phyloP scores from a whole-genome alignment of 2,113 vertebrate genomes.

The Nerophis ophidion region DNA sequence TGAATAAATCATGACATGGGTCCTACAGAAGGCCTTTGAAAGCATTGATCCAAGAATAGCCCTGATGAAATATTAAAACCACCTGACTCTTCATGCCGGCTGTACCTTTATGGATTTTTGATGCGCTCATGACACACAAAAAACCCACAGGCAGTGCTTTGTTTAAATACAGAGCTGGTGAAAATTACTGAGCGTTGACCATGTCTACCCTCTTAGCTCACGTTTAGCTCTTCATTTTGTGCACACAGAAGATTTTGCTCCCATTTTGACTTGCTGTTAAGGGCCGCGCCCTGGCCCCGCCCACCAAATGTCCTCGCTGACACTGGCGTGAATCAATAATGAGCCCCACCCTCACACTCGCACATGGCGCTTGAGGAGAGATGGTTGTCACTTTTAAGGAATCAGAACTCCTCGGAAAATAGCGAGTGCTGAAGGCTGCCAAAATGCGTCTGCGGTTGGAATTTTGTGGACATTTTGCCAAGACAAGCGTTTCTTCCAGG shows the following conservation, averaged over 20 bases:
- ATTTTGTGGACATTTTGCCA: constrained; percentile 47
- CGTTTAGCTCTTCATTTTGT: too few species aligned
- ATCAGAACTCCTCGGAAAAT: constrained; percentile 7
- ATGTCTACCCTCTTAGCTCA: too few species aligned
- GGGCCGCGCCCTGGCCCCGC: too few species aligned
- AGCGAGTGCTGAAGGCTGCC: background rate
- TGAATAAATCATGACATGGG: constrained; percentile 82
- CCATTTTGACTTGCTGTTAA: background rate
- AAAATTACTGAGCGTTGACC: too few species aligned
- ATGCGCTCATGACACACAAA: constrained; percentile 21
- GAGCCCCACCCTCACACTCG: constrained; percentile 29
- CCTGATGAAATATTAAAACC: constrained; percentile 80
- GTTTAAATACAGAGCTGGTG: background rate
- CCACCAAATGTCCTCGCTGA: constrained; percentile 50
- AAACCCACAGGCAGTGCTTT: background rate
- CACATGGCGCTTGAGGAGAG: constrained; percentile 50
- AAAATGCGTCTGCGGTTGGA: constrained; percentile 60
- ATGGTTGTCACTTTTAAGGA: constrained; percentile 23
- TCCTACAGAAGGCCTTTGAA: constrained; percentile 75
- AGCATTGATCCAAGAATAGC: constrained; percentile 81
- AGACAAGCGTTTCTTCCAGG: constrained; percentile 34
- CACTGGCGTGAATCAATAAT: constrained; percentile 66
- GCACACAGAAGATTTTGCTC: background rate
- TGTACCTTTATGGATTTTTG: constrained; percentile 65
- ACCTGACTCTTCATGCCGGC: constrained; percentile 57